Percentiles rank a stretch among this genome's conserved stretches.
Evolutionary conservation across 2,797 vertebrate species (phyloP).

Genomic region (Rhinogobio ventralis): DNA sequence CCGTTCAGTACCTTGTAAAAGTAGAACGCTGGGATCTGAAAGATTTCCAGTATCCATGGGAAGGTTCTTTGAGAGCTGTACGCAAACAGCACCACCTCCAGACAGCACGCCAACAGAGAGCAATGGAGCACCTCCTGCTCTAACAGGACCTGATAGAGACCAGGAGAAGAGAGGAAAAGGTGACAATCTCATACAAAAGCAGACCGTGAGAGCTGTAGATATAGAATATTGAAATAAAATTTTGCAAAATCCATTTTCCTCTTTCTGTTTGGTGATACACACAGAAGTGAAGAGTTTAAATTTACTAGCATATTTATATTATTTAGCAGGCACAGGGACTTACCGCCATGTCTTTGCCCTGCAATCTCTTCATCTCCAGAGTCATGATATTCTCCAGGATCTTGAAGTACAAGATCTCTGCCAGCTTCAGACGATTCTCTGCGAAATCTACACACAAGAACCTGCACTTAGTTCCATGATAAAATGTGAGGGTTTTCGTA

Average conservation of each 20-base stretch:
- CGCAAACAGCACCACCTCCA: conserved; percentile 95
- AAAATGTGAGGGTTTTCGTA: not conserved
- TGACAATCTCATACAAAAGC: conserved; percentile 2
- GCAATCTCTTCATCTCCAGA: conserved; percentile 89
- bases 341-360: conserved; percentile 96
- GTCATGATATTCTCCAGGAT: conserved; percentile 91
- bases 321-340: conserved; percentile 63
- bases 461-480: not conserved
- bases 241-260: not conserved
- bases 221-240: too few relatives aligned
- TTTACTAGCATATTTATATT: not conserved
- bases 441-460: conserved; percentile 87
- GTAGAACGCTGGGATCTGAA: conserved; percentile 88
- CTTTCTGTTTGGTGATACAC: not conserved
- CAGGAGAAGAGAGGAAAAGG: not conserved
- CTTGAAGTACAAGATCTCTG: conserved; percentile 96
- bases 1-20: conserved; percentile 90
- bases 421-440: conserved; percentile 91
- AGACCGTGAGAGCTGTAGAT: not conserved
- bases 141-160: conserved; percentile 81
- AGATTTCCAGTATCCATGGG: conserved; percentile 91
- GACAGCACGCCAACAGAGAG: conserved; percentile 91
- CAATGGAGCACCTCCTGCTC: conserved; percentile 95
- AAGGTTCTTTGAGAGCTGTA: conserved; percentile 95
- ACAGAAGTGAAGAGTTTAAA: not conserved